Base-by-base conservation (phyloP, 2,888 invertebrate genomes). In the Melinaea menophilus region DNA sequence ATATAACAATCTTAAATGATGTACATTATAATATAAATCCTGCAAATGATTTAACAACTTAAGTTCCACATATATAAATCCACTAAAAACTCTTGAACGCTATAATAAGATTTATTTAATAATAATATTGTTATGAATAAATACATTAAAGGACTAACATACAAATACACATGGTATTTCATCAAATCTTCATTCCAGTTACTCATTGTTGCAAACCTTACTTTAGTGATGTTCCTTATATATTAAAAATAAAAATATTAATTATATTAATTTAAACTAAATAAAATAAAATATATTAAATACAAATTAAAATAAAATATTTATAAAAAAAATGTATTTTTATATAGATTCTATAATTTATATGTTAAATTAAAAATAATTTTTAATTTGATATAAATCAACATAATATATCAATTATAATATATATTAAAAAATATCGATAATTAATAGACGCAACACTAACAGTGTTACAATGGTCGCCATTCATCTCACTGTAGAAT, bases 401-500 rank as follows among this genome's bases (percentile, higher is more conserved):
- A 55, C 46, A 41, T 9, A 48, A 59, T 7, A 48, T 45, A 45
- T 13, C 12, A 35, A 31, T 46, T 34, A n/a, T 45, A 59, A 64
- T 37, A 57, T 9, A 57, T 57, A 31, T 22, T 31, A n/a, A 45
- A 57, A 57, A 35, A 31, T 58, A 62, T 63, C 61, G 62, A 66
- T 46, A 61, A 63, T 62, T 64, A 61, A 61, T 58, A 60, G 56
- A 62, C 67, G 66, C 79, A 75, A 61, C 82, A 80, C 80, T 80
- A 80, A 71, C 72, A 83, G 88, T 88, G 89, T 88, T 87, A 88
- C 88, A 84, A 88, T 88, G 88, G 87, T 87, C 79, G 88, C 81
- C 90, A 90, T 90, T 89, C 90, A 90, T 90, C 90, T 82, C 83
- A 87, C 84, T 89, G 88, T 89, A 90, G 89, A 90, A 90, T 90